Evolutionary conservation across 2,797 vertebrate species (phyloP).

Genomic region (Clarias fuscus): DNA sequence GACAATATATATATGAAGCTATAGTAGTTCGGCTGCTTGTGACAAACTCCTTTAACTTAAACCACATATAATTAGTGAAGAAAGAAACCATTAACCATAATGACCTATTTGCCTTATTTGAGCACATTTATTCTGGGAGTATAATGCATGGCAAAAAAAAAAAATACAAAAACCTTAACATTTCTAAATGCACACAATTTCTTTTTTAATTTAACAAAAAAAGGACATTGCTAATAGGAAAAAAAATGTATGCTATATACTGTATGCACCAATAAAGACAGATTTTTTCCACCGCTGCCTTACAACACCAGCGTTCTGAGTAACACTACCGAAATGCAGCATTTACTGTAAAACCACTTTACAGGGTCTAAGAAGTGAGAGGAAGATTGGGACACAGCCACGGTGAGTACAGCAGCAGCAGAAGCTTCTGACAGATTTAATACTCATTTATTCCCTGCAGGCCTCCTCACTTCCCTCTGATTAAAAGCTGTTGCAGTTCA

Average conservation of each 20-base stretch:
- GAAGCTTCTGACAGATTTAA: constrained; percentile 72
- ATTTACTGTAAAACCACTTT: not conserved
- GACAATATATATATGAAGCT: too few species aligned
- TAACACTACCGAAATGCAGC: not conserved
- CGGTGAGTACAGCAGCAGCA: constrained; percentile 11
- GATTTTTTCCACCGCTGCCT: not conserved
- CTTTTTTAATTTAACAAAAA: too few species aligned
- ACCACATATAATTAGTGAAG: not conserved
- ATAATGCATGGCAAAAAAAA: too few species aligned
- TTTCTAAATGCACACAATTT: too few species aligned
- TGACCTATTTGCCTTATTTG: not conserved
- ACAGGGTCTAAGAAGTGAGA: not conserved
- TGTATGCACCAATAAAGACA: too few species aligned
- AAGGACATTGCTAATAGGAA: too few species aligned
- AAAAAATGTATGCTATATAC: too few species aligned
- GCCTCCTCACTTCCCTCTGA: constrained; percentile 73
- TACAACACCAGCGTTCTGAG: not conserved
- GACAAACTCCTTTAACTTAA: not conserved
- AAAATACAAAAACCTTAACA: not conserved
- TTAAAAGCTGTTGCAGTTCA: constrained; percentile 70
- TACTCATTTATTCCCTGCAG: constrained; percentile 74
- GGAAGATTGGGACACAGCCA: not conserved
- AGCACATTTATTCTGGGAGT: not conserved
- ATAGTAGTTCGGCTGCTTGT: too few species aligned
- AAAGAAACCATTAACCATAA: not conserved